A percentile compares a stretch with the other conserved stretches of the same genome.
phyloP scores from a whole-genome alignment of 2,797 vertebrate species.

The Eospalax fontanierii region DNA sequence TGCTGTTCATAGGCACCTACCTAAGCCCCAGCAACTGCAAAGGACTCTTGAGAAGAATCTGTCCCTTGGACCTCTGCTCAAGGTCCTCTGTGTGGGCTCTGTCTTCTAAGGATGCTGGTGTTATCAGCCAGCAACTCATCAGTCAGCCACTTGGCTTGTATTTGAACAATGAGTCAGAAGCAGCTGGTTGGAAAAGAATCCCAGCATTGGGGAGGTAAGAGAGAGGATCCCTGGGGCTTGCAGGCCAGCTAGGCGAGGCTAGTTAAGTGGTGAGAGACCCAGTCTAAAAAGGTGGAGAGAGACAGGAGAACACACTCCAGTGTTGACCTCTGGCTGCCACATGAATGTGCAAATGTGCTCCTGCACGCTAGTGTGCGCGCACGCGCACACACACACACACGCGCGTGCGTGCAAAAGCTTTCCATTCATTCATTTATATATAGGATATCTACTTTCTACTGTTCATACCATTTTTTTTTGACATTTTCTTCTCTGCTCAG shows the following conservation, averaged over 20 bases:
- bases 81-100: neutral
- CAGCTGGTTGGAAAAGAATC: neutral
- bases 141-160: neutral
- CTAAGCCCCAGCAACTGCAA: neutral
- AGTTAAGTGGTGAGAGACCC: neutral
- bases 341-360: neutral
- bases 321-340: too few species aligned
- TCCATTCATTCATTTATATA: neutral
- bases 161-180: neutral
- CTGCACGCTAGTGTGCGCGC: neutral
- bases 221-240: neutral
- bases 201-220: neutral
- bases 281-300: neutral
- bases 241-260: neutral
- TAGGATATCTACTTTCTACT: neutral
- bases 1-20: neutral
- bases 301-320: neutral
- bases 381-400: too few species aligned
- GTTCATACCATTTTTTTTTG: fast-evolving
- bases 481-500: neutral
- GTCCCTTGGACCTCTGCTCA: neutral
- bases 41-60: neutral
- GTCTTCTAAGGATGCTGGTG: neutral
- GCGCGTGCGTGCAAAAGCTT: too few species aligned
- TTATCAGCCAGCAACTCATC: neutral